Percentiles rank a stretch among this genome's conserved stretches.
Conservation (phyloP, 2,888 invertebrate genomes). For the Idaea aversata region DNA sequence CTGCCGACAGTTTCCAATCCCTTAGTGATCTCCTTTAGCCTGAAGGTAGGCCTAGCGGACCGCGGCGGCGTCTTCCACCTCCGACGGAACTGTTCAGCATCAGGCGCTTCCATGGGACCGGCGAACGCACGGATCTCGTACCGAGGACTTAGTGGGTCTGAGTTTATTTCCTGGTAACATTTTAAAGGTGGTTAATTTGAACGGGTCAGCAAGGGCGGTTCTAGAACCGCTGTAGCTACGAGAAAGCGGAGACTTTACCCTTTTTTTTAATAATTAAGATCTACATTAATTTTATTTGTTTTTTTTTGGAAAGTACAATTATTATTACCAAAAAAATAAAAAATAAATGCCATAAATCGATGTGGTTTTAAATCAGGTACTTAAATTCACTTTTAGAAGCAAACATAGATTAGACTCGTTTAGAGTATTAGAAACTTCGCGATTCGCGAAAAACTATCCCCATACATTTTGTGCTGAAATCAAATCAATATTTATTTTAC, state of each 20-base stretch:
- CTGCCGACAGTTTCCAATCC: slow-evolving; percentile 93
- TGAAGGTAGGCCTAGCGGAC: slow-evolving; percentile 46
- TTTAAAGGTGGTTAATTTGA: not conserved
- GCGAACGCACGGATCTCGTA: slow-evolving; percentile 92
- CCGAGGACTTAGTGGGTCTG: slow-evolving; percentile 84
- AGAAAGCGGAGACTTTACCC: not conserved
- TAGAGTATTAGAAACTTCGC: no score
- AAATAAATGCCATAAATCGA: no score
- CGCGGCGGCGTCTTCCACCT: slow-evolving; percentile 91
- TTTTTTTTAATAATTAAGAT: not conserved
- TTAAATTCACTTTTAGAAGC: no score
- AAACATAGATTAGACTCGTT: no score
- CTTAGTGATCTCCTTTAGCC: slow-evolving; percentile 89
- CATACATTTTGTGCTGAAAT: no score
- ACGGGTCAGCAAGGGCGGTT: not conserved
- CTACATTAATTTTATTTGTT: no score
- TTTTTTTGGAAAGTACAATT: no score
- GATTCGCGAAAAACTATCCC: no score
- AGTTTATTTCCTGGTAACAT: slow-evolving; percentile 78
- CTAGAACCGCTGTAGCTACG: not conserved
- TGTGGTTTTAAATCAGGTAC: no score
- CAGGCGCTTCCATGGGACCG: slow-evolving; percentile 91
- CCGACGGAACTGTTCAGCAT: slow-evolving; percentile 86
- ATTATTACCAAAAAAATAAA: no score
- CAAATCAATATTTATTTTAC: no score